Percentiles rank a stretch among this genome's conserved stretches.
Conservation (phyloP, 2,888 invertebrate species). For the Tethea ocularis region DNA sequence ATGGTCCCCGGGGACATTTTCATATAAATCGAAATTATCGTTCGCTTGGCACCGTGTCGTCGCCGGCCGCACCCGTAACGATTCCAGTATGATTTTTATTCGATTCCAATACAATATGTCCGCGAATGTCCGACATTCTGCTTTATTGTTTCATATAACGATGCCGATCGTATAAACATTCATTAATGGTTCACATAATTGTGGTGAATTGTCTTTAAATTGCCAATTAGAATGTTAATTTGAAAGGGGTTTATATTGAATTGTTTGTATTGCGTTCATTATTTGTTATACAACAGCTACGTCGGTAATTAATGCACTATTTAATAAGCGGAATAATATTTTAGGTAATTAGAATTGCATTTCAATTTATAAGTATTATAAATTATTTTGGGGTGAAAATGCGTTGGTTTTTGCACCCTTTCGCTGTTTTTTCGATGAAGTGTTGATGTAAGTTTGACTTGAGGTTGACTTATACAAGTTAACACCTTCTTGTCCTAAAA, state of each 20-base stretch:
- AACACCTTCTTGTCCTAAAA: no score
- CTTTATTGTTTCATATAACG: constrained; percentile 32
- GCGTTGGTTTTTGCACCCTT: no score
- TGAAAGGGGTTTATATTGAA: background rate
- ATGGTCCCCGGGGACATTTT: constrained; percentile 30
- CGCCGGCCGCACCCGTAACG: background rate
- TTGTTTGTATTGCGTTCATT: no score
- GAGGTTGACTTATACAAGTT: no score
- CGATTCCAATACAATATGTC: constrained; percentile 36
- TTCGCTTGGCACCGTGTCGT: constrained; percentile 12
- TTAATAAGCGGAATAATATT: no score
- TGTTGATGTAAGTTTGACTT: no score
- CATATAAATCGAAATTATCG: constrained; percentile 38
- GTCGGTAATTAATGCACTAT: no score
- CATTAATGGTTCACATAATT: background rate
- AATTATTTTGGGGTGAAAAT: no score
- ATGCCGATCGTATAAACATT: background rate
- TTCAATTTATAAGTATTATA: no score
- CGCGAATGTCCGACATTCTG: constrained; percentile 14
- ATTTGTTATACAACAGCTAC: no score
- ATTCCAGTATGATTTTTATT: constrained; percentile 31
- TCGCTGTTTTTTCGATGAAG: no score
- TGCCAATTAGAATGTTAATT: background rate
- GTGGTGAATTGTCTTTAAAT: background rate
- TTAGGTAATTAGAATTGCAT: no score